Evolutionary conservation across 2,888 invertebrate species (phyloP).

Genomic region (Drosophila diplacantha): DNA sequence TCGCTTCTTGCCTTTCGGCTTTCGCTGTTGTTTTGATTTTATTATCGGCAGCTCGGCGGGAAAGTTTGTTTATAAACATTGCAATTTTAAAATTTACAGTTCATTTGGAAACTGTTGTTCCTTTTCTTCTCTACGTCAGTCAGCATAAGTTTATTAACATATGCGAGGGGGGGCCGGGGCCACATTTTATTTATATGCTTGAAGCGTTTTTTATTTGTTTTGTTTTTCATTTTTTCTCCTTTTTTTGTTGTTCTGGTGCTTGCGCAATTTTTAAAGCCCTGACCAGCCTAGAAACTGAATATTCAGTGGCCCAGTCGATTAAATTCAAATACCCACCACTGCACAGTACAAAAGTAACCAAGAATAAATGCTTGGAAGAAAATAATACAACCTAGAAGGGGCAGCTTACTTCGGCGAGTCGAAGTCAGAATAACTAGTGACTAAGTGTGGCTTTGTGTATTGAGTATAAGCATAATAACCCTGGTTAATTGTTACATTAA

Average conservation of each 20-base stretch:
- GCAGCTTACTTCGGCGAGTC: not conserved
- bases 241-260: slow-evolving; percentile 58
- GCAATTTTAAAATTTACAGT: slow-evolving; percentile 69
- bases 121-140: slow-evolving; percentile 54
- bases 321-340: not conserved
- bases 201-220: slow-evolving; percentile 57
- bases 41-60: slow-evolving; percentile 54
- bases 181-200: slow-evolving; percentile 61
- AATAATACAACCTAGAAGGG: not conserved
- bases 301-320: slow-evolving; percentile 11
- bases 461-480: not conserved
- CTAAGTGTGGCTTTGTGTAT: not conserved
- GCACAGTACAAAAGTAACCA: not conserved
- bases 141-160: slow-evolving; percentile 71
- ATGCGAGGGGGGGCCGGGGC: slow-evolving; percentile 30
- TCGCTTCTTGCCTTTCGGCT: slow-evolving; percentile 16
- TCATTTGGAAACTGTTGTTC: slow-evolving; percentile 44
- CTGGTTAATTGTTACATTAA: not conserved
- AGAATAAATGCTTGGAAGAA: not conserved
- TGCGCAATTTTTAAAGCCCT: slow-evolving; percentile 58
- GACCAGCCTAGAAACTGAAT: slow-evolving; percentile 51
- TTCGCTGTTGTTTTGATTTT: slow-evolving; percentile 49
- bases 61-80: slow-evolving; percentile 72
- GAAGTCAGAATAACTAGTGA: not conserved
- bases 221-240: slow-evolving; percentile 49